Conservation (phyloP, 2,888 invertebrate species). For the Xiphydria camelus region DNA sequence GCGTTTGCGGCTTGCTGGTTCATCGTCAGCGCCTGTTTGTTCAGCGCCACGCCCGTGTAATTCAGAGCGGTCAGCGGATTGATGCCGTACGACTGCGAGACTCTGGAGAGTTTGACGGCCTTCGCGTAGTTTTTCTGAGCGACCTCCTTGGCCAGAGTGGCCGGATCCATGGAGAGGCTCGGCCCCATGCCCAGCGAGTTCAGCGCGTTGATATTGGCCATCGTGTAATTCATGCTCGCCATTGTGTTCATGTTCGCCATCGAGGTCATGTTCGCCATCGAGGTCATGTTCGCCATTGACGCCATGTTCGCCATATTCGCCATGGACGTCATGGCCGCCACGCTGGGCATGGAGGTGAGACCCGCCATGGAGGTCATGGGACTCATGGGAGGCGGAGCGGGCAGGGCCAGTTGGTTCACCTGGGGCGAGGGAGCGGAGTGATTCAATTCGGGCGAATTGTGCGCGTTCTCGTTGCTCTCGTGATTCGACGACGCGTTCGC, state of each 20-base stretch:
- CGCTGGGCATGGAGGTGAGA: conserved; percentile 35
- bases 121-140: conserved; percentile 83
- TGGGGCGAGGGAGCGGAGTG: conserved; percentile 45
- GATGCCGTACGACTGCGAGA: conserved; percentile 45
- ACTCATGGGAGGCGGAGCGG: conserved; percentile 37
- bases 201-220: conserved; percentile 46
- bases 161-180: conserved; percentile 60
- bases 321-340: conserved; percentile 33
- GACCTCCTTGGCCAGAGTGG: conserved; percentile 76
- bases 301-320: conserved; percentile 27
- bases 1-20: conserved; percentile 43
- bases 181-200: conserved; percentile 34
- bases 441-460: conserved; percentile 56
- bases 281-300: conserved; percentile 22
- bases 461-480: conserved; percentile 47
- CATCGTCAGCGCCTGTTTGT: conserved; percentile 63
- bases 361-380: conserved; percentile 47
- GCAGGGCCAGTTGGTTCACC: conserved; percentile 27
- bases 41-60: conserved; percentile 73
- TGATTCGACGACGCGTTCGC: conserved; percentile 42
- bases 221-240: conserved; percentile 41
- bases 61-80: conserved; percentile 66
- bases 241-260: conserved; percentile 20
- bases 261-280: conserved; percentile 27
- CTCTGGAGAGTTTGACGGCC: conserved; percentile 68